Evolutionary conservation across 2,113 vertebrate species (phyloP).

Genomic region (Antennarius striatus): DNA sequence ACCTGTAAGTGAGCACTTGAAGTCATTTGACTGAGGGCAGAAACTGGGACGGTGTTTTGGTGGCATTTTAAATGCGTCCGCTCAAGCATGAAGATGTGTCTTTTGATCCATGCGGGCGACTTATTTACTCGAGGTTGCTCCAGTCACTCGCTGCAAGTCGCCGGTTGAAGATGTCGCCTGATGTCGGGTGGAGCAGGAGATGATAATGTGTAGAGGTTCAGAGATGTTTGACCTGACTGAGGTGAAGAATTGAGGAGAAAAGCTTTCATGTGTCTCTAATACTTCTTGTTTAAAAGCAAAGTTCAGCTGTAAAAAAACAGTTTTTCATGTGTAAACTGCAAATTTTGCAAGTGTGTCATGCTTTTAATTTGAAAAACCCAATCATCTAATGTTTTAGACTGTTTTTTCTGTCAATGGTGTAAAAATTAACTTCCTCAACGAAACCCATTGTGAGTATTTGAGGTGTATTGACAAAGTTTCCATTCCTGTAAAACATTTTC

Average conservation of each 20-base stretch:
- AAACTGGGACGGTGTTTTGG: conserved; percentile 75
- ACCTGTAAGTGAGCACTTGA: conserved; percentile 74
- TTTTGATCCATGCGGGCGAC: conserved; percentile 69
- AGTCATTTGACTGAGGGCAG: conserved; percentile 73
- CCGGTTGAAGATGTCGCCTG: conserved; percentile 51
- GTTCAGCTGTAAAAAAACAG: background rate
- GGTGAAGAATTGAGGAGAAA: conserved; percentile 11
- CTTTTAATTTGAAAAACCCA: background rate
- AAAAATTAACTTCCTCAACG: too few species aligned
- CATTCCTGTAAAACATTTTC: too few species aligned
- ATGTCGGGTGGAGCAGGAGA: conserved; percentile 50
- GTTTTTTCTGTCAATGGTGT: background rate
- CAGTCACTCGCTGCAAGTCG: conserved; percentile 56
- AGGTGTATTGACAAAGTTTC: too few species aligned
- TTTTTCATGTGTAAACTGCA: background rate
- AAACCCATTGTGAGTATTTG: too few species aligned
- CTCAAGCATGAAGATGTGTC: conserved; percentile 73
- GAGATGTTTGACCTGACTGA: conserved; percentile 38
- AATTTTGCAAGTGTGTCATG: background rate
- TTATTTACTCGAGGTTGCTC: conserved; percentile 70
- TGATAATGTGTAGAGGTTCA: conserved; percentile 46
- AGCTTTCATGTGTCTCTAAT: background rate
- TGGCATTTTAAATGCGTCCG: conserved; percentile 76
- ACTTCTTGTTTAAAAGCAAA: background rate
- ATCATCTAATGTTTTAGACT: background rate